These are phyloP conservation scores for Diadumene lineata DNA, from an alignment of 92 coral and sea anemone genomes.

Conservation along the genomic window DNA sequence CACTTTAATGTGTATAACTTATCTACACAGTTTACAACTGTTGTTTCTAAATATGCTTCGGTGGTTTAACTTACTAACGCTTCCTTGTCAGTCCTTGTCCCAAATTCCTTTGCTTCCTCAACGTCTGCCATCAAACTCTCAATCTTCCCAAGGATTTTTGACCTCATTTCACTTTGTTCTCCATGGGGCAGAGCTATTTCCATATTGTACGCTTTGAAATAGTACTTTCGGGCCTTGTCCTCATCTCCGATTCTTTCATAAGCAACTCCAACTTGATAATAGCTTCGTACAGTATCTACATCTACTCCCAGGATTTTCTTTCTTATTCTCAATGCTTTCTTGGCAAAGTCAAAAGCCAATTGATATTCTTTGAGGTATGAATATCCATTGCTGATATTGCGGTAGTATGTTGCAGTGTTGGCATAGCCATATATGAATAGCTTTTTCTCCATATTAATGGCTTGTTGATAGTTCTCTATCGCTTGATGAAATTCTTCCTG, in stretches of 20 bases:
- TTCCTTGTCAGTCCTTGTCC: conserved; percentile 13
- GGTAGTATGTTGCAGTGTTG: conserved; percentile 42
- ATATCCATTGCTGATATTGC: conserved; percentile 57
- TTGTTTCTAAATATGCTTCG: too few relatives aligned
- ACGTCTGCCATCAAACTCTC: background rate
- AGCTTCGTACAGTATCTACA: conserved; percentile 44
- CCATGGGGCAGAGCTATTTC: conserved; percentile 49
- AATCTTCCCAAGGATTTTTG: conserved; percentile 21
- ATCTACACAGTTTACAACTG: background rate
- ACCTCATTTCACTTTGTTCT: conserved; percentile 45
- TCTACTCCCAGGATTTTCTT: conserved; percentile 53
- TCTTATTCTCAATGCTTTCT: conserved; percentile 41
- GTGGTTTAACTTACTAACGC: conserved; percentile 1
- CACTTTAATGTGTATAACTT: background rate
- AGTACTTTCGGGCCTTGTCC: conserved; percentile 40
- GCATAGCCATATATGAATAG: conserved; percentile 36
- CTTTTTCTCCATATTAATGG: conserved; percentile 45
- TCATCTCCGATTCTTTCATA: conserved; percentile 11
- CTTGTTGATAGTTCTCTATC: conserved; percentile 38
- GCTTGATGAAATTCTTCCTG: conserved; percentile 9
- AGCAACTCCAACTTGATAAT: conserved; percentile 51
- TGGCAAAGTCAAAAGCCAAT: conserved; percentile 30
- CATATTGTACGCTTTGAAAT: conserved; percentile 52
- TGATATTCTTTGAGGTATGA: conserved; percentile 27
- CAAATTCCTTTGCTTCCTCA: conserved; percentile 11